Conservation (phyloP, 2,888 invertebrate genomes). For the Epirrhoe tristata region DNA sequence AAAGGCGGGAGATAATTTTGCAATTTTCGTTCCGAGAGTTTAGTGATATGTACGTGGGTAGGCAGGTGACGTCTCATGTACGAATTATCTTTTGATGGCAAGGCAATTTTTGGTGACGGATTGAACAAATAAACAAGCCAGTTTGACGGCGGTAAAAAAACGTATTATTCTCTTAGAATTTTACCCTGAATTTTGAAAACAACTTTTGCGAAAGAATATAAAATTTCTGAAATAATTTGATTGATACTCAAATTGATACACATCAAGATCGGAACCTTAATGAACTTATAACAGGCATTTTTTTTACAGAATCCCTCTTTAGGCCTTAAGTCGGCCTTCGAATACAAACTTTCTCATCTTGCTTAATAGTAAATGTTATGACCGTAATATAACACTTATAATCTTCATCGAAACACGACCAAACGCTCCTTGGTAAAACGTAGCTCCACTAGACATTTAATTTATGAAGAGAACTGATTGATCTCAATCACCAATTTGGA, state of each 20-base stretch:
- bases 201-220: no score
- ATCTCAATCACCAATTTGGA: conserved; percentile 62
- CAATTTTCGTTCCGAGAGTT: conserved; percentile 78
- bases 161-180: background rate
- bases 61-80: conserved; percentile 58
- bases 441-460: conserved; percentile 47
- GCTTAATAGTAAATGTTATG: no score
- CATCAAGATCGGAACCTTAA: no score
- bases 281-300: no score
- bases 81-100: conserved; percentile 78
- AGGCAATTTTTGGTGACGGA: conserved; percentile 62
- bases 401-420: background rate
- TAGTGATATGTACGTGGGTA: conserved; percentile 67
- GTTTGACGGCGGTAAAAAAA: background rate
- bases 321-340: no score
- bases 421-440: background rate
- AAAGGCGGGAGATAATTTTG: conserved; percentile 83
- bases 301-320: no score
- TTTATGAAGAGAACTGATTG: conserved; percentile 45
- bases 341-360: no score
- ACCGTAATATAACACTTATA: background rate
- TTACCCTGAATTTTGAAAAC: no score
- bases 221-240: no score
- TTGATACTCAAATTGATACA: no score
- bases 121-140: conserved; percentile 27